These are phyloP conservation scores for Megalops cyprinoides DNA, from an alignment of 2,797 vertebrate genomes.

Conservation along the genomic window DNA sequence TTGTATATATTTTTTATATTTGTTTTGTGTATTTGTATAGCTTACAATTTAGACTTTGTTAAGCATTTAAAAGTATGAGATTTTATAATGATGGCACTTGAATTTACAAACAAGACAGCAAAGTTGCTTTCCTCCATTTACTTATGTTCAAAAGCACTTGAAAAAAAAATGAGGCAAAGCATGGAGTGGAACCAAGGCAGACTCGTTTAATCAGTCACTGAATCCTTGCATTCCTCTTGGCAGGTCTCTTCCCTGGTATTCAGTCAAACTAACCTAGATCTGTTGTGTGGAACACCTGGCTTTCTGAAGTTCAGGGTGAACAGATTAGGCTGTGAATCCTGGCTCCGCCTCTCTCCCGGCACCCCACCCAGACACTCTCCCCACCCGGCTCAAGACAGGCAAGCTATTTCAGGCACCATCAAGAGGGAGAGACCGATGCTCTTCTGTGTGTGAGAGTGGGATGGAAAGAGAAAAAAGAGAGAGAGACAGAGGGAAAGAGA, in stretches of 20 bases:
- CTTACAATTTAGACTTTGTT: no score
- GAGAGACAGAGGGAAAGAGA: background rate
- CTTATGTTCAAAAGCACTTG: no score
- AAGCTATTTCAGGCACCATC: slow-evolving; percentile 8
- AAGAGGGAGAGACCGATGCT: background rate
- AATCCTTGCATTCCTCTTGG: background rate
- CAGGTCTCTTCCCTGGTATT: background rate
- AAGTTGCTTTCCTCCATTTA: no score
- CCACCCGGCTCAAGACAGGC: background rate
- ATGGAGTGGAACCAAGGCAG: background rate
- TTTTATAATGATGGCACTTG: no score
- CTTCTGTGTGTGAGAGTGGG: background rate
- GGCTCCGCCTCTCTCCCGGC: background rate
- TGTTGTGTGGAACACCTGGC: background rate
- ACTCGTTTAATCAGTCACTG: background rate
- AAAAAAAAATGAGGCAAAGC: background rate
- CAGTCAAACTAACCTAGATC: slow-evolving; percentile 14
- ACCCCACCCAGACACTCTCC: background rate
- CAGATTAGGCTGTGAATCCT: background rate
- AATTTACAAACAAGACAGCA: no score
- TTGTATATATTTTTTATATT: no score
- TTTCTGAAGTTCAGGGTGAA: background rate
- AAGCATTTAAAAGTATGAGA: no score
- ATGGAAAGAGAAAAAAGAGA: slow-evolving; percentile 24
- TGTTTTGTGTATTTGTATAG: no score